These are phyloP conservation scores for Fopius arisanus DNA, from an alignment of 1,140 invertebrate genomes.

Conservation along the genomic window DNA sequence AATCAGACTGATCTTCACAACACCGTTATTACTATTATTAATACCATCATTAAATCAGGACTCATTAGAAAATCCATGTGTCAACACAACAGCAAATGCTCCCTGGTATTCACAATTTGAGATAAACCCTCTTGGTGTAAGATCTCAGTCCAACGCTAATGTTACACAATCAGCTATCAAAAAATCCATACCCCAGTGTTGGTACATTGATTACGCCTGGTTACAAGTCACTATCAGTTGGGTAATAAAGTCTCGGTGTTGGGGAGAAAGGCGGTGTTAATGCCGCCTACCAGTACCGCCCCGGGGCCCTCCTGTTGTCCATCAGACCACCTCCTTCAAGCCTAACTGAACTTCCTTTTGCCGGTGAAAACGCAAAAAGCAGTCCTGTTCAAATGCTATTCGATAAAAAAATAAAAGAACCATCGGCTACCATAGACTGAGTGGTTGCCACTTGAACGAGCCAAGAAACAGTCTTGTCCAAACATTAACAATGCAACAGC, in stretches of 20 bases:
- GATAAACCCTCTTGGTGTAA: no score
- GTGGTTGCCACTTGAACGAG: no score
- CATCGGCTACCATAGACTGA: no score
- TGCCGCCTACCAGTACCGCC: constrained; percentile 58
- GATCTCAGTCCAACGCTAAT: background rate
- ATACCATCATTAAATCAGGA: no score
- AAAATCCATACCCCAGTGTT: background rate
- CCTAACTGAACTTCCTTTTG: constrained; percentile 20
- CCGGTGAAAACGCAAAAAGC: background rate
- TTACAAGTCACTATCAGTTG: constrained; percentile 42
- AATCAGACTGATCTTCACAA: no score
- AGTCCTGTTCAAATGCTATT: background rate
- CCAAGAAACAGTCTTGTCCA: no score
- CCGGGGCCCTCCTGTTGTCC: constrained; percentile 46
- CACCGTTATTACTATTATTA: no score
- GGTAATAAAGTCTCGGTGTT: constrained; percentile 44
- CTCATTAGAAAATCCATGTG: no score
- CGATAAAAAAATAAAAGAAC: no score
- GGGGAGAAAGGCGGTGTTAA: constrained; percentile 51
- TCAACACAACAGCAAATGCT: no score
- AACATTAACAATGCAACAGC: no score
- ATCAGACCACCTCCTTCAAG: constrained; percentile 37
- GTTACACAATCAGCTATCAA: background rate
- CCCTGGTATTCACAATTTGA: no score
- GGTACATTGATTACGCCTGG: constrained; percentile 42